These are phyloP conservation scores for Tinamus guttatus DNA, from an alignment of 2,113 vertebrate species.

Conservation along the genomic window DNA sequence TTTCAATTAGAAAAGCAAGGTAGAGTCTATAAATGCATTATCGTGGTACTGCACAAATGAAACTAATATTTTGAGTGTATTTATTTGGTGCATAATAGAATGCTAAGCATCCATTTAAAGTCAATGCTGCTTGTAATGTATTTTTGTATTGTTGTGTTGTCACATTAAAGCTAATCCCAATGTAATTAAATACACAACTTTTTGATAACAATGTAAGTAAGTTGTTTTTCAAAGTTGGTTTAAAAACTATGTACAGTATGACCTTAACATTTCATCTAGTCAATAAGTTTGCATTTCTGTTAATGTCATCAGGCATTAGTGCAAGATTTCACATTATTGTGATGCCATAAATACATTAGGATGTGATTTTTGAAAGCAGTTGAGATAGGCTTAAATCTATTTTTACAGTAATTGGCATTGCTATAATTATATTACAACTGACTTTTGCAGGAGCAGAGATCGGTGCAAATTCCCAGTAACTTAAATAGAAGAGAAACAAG, in stretches of 20 bases:
- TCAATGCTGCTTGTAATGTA: background rate
- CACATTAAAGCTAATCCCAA: background rate
- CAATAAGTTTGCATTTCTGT: background rate
- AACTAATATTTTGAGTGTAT: background rate
- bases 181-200: background rate
- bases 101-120: background rate
- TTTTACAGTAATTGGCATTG: background rate
- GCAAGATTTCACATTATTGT: background rate
- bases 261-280: background rate
- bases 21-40: background rate
- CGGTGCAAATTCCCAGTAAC: background rate
- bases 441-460: background rate
- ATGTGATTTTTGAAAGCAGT: background rate
- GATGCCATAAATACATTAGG: background rate
- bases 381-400: background rate
- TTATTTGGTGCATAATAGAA: background rate
- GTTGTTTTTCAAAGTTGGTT: background rate
- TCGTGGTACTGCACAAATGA: background rate
- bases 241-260: rapidly evolving
- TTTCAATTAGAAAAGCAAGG: background rate
- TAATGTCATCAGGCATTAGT: background rate
- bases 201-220: background rate
- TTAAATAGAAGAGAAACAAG: background rate
- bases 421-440: background rate
- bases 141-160: background rate